Base-by-base conservation (phyloP, 2,888 invertebrate genomes). In the Euplexia lucipara region DNA sequence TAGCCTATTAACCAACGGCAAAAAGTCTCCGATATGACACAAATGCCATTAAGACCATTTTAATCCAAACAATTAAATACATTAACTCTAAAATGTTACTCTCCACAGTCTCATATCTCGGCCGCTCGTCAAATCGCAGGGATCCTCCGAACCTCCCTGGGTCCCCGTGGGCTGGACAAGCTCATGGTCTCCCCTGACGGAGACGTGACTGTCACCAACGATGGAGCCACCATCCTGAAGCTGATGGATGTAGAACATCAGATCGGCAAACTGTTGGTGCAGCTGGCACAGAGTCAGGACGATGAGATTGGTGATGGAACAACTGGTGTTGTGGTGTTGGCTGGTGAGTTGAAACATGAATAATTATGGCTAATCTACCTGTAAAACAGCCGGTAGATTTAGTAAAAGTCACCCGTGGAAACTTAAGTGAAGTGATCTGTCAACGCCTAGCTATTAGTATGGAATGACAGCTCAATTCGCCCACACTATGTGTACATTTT, bases 231-330 rank as follows among this genome's bases (percentile, higher is more conserved):
- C 1, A 99, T 99, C 86, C 96, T 99, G 80, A 98, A 99, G 92
- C 96, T 98, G 94, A 99, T 99, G 99, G 99, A 99, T 90, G 99
- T 99, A 7, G 99, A 99, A 32, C 99, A 99, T 90, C 98, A 99
- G 96, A 98, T 99, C 82, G 99, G 99, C 39, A 99, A 99, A 91
- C 95, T 99, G 53, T 97, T 99, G 97, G 99, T 99, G 26, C 99
- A 99, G 90, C 93, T 99, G 66, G 99, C 99, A 30, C 99, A 99
- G 92, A 99, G 99, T 62, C 99, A 99, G 92, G 99, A 99, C 91
- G 99, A 99, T 95, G 99, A 99, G 96, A 99, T 99, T 85, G 99
- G 99, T 41, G 99, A 99, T 95, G 99, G 99, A 51, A 99, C 99
- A 1, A 99, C 99, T 9, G 99, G 99, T 12, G 99, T 99, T 79